phyloP scores from a whole-genome alignment of 1,140 invertebrate species.

The Ostrea edulis region DNA sequence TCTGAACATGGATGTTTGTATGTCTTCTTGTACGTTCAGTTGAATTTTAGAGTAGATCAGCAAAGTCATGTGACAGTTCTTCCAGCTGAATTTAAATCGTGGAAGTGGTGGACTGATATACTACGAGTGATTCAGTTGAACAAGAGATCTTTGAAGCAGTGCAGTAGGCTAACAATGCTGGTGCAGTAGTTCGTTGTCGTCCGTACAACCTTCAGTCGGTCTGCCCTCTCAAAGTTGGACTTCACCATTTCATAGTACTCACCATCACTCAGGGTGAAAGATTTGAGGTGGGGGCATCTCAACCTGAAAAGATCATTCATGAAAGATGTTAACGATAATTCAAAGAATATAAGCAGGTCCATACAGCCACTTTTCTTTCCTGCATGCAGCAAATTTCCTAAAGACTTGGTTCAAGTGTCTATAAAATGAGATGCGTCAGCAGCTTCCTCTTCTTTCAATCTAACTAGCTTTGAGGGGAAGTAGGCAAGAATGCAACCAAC shows the following conservation, averaged over 20 bases:
- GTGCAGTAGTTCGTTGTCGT: constrained; percentile 94
- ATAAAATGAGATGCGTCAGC: too few species aligned
- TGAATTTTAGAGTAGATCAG: too few species aligned
- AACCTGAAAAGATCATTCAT: constrained; percentile 77
- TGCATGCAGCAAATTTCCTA: too few species aligned
- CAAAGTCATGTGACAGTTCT: too few species aligned
- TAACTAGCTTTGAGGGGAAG: too few species aligned
- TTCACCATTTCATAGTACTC: constrained; percentile 99
- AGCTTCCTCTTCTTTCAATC: too few species aligned
- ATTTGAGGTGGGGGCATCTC: constrained; percentile 80
- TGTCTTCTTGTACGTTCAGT: too few species aligned
- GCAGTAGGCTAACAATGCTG: constrained; percentile 90
- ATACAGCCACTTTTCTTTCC: too few species aligned
- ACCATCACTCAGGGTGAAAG: constrained; percentile 91
- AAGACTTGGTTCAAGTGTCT: too few species aligned
- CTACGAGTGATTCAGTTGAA: constrained; percentile 82
- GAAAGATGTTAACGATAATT: neutral
- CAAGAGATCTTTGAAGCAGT: constrained; percentile 95
- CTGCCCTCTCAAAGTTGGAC: constrained; percentile 99
- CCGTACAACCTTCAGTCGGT: constrained; percentile 95
- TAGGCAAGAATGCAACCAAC: too few species aligned
- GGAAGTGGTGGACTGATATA: neutral
- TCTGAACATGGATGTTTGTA: too few species aligned
- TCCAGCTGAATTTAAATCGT: too few species aligned
- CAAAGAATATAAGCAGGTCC: neutral